phyloP scores from a whole-genome alignment of 2,113 vertebrate genomes.

The Acrocephalus kingi region DNA sequence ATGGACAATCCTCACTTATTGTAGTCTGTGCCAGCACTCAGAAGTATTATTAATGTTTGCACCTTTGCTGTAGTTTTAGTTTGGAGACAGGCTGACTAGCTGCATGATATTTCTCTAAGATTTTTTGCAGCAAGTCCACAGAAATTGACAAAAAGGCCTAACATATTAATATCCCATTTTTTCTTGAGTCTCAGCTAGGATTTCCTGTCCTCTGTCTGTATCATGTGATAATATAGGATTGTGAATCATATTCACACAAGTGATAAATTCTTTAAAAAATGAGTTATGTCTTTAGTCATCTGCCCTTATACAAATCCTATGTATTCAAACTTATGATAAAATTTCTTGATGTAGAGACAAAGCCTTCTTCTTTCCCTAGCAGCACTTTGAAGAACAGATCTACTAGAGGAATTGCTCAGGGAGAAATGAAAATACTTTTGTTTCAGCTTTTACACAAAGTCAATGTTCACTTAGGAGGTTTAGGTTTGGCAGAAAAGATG shows the following conservation, averaged over 20 bases:
- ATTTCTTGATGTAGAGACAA: background rate
- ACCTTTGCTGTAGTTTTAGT: background rate
- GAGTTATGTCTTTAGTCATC: background rate
- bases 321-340: background rate
- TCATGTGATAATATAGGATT: background rate
- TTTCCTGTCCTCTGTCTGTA: background rate
- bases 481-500: background rate
- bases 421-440: background rate
- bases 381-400: background rate
- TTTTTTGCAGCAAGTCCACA: background rate
- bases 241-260: background rate
- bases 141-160: background rate
- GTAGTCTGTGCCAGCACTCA: fast-evolving
- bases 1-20: background rate
- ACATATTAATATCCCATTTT: background rate
- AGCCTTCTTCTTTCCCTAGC: background rate
- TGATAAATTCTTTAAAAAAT: background rate
- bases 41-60: background rate
- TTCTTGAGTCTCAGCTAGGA: background rate
- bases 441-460: background rate
- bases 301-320: background rate
- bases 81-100: background rate
- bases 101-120: background rate
- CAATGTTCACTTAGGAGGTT: background rate
- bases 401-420: background rate